A percentile compares a stretch with the other conserved stretches of the same genome.
Conservation (phyloP, 2,888 invertebrate species). For the Drosophila mettleri region DNA sequence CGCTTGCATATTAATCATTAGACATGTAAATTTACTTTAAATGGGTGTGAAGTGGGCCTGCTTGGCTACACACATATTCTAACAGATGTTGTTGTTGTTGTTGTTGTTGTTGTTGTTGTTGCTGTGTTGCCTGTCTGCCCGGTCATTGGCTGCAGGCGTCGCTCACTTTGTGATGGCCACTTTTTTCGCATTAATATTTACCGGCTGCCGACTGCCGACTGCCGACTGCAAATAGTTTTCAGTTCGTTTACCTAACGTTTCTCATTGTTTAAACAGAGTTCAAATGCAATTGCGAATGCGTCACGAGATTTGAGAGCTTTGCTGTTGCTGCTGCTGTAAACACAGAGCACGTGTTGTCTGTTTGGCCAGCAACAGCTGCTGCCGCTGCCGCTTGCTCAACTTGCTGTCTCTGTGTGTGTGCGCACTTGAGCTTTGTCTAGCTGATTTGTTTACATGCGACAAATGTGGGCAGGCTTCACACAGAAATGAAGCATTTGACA, state of each 20-base stretch:
- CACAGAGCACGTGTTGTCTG: conserved; percentile 46
- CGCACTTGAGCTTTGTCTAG: conserved; percentile 46
- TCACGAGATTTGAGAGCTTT: conserved; percentile 62
- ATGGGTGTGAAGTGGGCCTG: conserved; percentile 69
- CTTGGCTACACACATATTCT: conserved; percentile 44
- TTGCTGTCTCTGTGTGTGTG: conserved; percentile 3
- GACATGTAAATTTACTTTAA: conserved; percentile 53
- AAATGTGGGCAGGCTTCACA: conserved; percentile 50
- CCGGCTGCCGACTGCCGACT: conserved; percentile 51
- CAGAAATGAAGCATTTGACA: conserved; percentile 34
- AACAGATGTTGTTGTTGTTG: conserved; percentile 29
- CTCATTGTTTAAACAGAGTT: conserved; percentile 68
- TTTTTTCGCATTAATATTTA: conserved; percentile 62
- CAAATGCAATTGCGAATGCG: conserved; percentile 68
- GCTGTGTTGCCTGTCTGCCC: conserved; percentile 14
- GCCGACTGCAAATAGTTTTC: conserved; percentile 68
- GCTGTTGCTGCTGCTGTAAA: conserved; percentile 30
- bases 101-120: conserved; percentile 10
- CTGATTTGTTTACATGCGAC: conserved; percentile 59
- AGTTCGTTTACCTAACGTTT: conserved; percentile 71
- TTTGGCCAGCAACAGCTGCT: conserved; percentile 17
- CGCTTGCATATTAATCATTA: conserved; percentile 45
- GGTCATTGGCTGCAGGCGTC: conserved; percentile 56
- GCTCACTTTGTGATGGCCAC: conserved; percentile 57
- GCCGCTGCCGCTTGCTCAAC: conserved; percentile 12